These are phyloP conservation scores for Xenopus tropicalis DNA, from an alignment of 2,113 vertebrate species.

Conservation along the genomic window UCB_Xtro_10.0 CM004447.2:87812501-87813000, in stretches of 20 bases:
- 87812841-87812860: slow-evolving; percentile 54
- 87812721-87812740: slow-evolving; percentile 86
- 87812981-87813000: slow-evolving; percentile 69
- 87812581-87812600: too few species aligned
- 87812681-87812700: slow-evolving; percentile 80
- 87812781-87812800: slow-evolving; percentile 47
- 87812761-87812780: slow-evolving; percentile 57
- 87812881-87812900: slow-evolving; percentile 77
- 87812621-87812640: slow-evolving; percentile 54
- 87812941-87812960: slow-evolving; percentile 65
- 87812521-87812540: too few species aligned
- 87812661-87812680: slow-evolving; percentile 69
- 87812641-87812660: slow-evolving; percentile 55
- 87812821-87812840: slow-evolving; percentile 50
- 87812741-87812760: slow-evolving; percentile 84
- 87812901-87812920: slow-evolving; percentile 65
- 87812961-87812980: slow-evolving; percentile 73
- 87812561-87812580: too few species aligned
- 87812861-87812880: slow-evolving; percentile 79
- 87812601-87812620: slow-evolving; percentile 35
- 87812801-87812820: slow-evolving; percentile 54
- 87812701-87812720: slow-evolving; percentile 73
- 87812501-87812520: too few species aligned
- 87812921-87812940: slow-evolving; percentile 69
- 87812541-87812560: too few species aligned